phyloP scores from a whole-genome alignment of 1,140 invertebrate genomes.

The Oryctes rhinoceros region DNA sequence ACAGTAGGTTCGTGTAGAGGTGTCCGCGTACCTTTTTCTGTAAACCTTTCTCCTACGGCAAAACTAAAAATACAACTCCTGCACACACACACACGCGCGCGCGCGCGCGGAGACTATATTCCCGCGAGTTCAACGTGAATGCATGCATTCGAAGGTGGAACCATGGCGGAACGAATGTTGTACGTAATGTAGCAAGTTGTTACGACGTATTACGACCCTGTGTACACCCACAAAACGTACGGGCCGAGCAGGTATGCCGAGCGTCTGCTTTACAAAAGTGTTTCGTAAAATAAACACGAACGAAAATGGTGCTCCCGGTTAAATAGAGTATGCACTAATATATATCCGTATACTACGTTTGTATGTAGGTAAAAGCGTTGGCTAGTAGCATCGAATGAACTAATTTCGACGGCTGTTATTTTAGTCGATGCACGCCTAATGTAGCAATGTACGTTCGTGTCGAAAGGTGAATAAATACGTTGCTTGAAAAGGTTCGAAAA shows the following conservation, averaged over 20 bases:
- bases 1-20: background rate
- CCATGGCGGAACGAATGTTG: background rate
- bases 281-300: conserved; percentile 30
- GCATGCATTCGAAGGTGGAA: background rate
- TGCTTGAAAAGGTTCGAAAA: no score
- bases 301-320: background rate
- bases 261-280: conserved; percentile 23
- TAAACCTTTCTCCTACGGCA: background rate
- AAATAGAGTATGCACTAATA: conserved; percentile 14
- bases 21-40: background rate
- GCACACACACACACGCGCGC: background rate
- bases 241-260: background rate
- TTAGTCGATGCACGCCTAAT: no score
- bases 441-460: no score
- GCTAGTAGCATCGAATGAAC: no score
- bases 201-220: background rate
- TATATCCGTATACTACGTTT: background rate
- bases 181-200: background rate
- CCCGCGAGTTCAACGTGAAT: background rate
- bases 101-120: no score
- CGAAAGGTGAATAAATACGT: no score
- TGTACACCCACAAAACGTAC: background rate
- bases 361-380: no score
- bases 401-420: no score
- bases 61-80: conserved; percentile 29